Evolutionary conservation across 2,113 vertebrate genomes (phyloP).

Genomic region (Vanacampus margaritifer): DNA sequence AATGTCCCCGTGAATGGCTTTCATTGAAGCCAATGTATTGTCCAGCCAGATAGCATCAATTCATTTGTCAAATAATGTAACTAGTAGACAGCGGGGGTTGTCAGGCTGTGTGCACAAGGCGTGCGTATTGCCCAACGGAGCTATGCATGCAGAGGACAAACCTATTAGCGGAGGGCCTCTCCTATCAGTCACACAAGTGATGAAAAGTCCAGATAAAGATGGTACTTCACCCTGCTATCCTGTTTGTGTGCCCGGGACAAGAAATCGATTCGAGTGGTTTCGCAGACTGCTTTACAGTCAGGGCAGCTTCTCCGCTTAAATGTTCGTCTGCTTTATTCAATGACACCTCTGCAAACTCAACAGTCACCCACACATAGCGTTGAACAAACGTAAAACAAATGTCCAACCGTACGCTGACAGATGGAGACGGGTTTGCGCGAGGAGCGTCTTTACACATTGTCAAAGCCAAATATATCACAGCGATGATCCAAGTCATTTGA

Average conservation of each 20-base stretch:
- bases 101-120: constrained; percentile 44
- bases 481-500: constrained; percentile 64
- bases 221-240: constrained; percentile 56
- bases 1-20: constrained; percentile 69
- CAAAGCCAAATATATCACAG: constrained; percentile 66
- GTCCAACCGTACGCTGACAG: constrained; percentile 59
- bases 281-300: constrained; percentile 74
- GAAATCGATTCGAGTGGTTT: constrained; percentile 72
- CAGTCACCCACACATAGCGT: constrained; percentile 61
- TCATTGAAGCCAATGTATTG: constrained; percentile 62
- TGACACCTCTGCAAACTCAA: constrained; percentile 70
- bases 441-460: constrained; percentile 60
- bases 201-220: constrained; percentile 71
- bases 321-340: constrained; percentile 78
- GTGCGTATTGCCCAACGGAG: constrained; percentile 46
- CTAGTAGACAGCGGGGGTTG: constrained; percentile 28
- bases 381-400: constrained; percentile 72
- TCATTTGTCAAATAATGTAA: constrained; percentile 68
- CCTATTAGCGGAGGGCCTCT: constrained; percentile 52
- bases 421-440: constrained; percentile 65
- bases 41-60: constrained; percentile 66
- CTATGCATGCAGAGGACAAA: constrained; percentile 55
- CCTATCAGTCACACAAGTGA: constrained; percentile 67
- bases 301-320: constrained; percentile 67
- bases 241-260: constrained; percentile 72